A percentile compares a stretch with the other conserved stretches of the same genome.
These are phyloP conservation scores for Neodiprion lecontei DNA, from an alignment of 1,140 invertebrate species.

Conservation along the genomic window DNA sequence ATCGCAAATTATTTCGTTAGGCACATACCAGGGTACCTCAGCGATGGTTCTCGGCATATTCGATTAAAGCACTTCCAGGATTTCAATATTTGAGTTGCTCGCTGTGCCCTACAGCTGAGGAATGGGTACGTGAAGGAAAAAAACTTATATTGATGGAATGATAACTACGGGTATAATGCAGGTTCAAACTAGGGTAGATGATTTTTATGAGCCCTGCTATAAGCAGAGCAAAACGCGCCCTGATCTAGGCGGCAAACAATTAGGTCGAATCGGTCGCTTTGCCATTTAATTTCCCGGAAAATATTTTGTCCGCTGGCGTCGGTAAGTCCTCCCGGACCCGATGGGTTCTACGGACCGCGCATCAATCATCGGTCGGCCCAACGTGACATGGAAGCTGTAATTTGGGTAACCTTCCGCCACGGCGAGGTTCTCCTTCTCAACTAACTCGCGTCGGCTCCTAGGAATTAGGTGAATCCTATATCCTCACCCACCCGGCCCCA, in stretches of 20 bases:
- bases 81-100: constrained; percentile 37
- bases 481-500: constrained; percentile 52
- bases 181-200: too few species aligned
- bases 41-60: background rate
- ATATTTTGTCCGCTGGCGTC: background rate
- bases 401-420: background rate
- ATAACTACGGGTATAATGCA: too few species aligned
- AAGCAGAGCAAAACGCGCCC: background rate
- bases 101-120: constrained; percentile 41
- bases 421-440: background rate
- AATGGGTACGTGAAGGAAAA: too few species aligned
- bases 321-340: background rate
- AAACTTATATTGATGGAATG: too few species aligned
- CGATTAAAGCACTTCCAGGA: constrained; percentile 34
- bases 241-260: background rate
- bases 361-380: background rate
- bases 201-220: too few species aligned
- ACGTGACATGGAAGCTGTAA: constrained; percentile 7
- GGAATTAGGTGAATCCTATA: background rate
- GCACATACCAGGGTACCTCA: background rate
- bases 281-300: constrained; percentile 1
- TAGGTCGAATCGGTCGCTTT: background rate
- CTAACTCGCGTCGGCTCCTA: background rate
- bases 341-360: background rate
- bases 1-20: background rate